phyloP scores from a whole-genome alignment of 2,888 invertebrate species.

The Diadegma fenestrale region DNA sequence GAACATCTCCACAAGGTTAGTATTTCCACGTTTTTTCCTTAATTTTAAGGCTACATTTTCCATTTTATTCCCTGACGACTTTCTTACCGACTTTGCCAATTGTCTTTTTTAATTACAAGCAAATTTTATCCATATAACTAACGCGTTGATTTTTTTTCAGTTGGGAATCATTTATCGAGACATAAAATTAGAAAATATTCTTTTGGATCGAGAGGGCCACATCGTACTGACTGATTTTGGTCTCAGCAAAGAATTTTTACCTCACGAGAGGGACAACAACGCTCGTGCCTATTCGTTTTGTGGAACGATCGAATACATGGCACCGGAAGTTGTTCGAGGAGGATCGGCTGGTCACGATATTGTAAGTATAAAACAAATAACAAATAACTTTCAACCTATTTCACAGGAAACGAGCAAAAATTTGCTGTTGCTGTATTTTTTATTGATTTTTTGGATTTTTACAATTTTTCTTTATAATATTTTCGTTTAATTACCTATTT shows the following conservation, averaged over 20 bases:
- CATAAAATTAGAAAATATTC: conserved; percentile 98
- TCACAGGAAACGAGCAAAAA: not conserved
- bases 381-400: not conserved
- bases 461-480: not conserved
- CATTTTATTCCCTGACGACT: not conserved
- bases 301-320: conserved; percentile 99
- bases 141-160: conserved; percentile 86
- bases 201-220: conserved; percentile 97
- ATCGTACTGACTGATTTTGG: conserved; percentile 99
- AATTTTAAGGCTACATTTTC: not conserved
- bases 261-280: conserved; percentile 88
- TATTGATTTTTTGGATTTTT: not conserved
- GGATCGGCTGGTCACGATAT: conserved; percentile 97
- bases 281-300: conserved; percentile 98
- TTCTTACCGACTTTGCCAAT: not conserved
- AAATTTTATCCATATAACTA: not conserved
- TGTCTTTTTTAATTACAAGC: not conserved
- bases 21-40: conserved; percentile 39
- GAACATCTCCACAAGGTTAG: conserved; percentile 97
- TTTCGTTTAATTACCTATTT: not conserved
- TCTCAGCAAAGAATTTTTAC: conserved; percentile 96
- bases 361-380: conserved; percentile 87
- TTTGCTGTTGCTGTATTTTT: not conserved
- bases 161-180: conserved; percentile 99
- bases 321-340: conserved; percentile 93